A percentile compares a stretch with the other conserved stretches of the same genome.
Evolutionary conservation across 2,113 vertebrate species (phyloP).

Genomic region (Ameiurus melas): DNA sequence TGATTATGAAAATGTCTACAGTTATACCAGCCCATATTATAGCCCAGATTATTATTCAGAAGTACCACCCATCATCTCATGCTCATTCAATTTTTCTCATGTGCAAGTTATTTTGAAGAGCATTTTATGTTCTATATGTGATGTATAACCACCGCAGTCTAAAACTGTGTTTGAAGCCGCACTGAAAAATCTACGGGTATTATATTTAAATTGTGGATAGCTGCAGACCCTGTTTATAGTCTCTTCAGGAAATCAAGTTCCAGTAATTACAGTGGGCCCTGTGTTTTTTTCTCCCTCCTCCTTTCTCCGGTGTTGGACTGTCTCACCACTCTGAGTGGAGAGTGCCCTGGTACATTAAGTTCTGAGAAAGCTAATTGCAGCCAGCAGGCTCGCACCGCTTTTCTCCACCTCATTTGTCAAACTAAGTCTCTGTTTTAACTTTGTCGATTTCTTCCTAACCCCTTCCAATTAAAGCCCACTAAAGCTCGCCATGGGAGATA

Average conservation of each 20-base stretch:
- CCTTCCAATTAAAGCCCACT: constrained; percentile 59
- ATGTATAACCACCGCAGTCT: neutral
- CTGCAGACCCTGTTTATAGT: neutral
- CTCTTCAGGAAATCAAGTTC: neutral
- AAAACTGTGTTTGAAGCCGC: neutral
- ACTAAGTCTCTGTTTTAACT: constrained; percentile 54
- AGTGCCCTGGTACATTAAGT: constrained; percentile 38
- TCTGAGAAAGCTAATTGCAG: constrained; percentile 43
- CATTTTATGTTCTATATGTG: neutral
- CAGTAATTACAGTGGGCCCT: constrained; percentile 1
- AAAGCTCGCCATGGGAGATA: constrained; percentile 50
- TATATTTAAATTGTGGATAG: neutral
- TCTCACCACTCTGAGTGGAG: constrained; percentile 8
- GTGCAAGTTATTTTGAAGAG: neutral
- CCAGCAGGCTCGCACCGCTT: constrained; percentile 41
- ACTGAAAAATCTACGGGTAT: neutral
- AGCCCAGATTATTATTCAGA: neutral
- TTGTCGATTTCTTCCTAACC: constrained; percentile 57
- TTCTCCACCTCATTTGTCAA: constrained; percentile 57
- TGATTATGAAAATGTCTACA: neutral
- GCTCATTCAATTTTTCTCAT: neutral
- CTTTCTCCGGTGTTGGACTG: neutral
- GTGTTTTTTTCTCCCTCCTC: neutral
- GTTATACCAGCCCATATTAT: neutral
- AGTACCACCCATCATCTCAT: neutral